These are phyloP conservation scores for Asbolus verrucosus DNA, from an alignment of 1,140 invertebrate species.

Conservation along the genomic window DNA sequence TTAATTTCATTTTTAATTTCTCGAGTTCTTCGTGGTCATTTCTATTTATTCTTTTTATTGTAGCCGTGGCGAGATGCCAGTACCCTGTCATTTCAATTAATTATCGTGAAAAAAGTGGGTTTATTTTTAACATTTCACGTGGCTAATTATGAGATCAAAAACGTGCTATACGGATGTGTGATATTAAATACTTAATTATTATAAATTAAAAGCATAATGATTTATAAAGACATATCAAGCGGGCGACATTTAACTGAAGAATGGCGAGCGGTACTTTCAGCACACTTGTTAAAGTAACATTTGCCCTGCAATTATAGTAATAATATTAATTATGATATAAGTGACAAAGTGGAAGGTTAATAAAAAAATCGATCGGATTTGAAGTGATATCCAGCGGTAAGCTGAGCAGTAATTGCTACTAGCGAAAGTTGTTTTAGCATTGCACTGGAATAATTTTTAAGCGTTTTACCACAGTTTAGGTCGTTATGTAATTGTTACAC, in stretches of 20 bases:
- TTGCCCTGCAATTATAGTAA: too few species aligned
- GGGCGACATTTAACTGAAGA: constrained; percentile 20
- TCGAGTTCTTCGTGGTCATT: neutral
- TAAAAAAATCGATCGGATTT: constrained; percentile 10
- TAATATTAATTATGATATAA: constrained; percentile 16
- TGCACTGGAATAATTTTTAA: constrained; percentile 33
- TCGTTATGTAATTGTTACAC: constrained; percentile 40
- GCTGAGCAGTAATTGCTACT: constrained; percentile 29
- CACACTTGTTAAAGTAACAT: constrained; percentile 1
- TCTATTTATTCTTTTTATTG: constrained; percentile 1
- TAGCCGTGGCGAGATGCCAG: neutral
- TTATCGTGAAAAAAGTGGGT: too few species aligned
- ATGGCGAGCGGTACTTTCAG: neutral
- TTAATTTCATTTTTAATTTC: constrained; percentile 8
- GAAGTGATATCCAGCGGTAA: constrained; percentile 15
- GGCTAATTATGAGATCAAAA: too few species aligned
- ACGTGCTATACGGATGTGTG: neutral
- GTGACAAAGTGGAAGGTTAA: constrained; percentile 7
- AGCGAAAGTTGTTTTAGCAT: constrained; percentile 41
- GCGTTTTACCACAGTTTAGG: constrained; percentile 39
- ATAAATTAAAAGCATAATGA: neutral
- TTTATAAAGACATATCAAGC: neutral
- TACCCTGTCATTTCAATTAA: neutral
- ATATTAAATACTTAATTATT: neutral
- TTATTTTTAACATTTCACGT: neutral